Conservation (phyloP, 2,797 vertebrate species). For the Poeciliopsis paucimaculata region DNA sequence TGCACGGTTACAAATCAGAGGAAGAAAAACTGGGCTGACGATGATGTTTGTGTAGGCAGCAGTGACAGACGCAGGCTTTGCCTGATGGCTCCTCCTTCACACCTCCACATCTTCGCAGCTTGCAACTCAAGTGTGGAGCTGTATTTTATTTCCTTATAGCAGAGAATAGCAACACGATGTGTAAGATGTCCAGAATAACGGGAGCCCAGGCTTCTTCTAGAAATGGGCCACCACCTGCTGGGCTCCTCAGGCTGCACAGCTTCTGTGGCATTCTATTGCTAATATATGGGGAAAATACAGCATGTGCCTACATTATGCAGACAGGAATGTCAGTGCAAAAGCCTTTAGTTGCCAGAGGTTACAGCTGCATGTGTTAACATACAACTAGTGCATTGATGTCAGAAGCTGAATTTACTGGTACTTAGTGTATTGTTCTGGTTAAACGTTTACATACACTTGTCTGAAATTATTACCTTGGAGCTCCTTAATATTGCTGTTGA, state of each 20-base stretch:
- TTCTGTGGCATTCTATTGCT: constrained; percentile 56
- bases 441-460: neutral
- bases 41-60: constrained; percentile 28
- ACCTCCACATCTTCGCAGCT: constrained; percentile 25
- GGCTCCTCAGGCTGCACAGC: constrained; percentile 50
- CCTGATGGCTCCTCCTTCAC: constrained; percentile 31
- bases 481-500: neutral
- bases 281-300: constrained; percentile 66
- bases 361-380: constrained; percentile 40
- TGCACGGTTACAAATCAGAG: neutral
- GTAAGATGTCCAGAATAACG: neutral
- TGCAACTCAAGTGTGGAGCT: constrained; percentile 12
- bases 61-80: constrained; percentile 19
- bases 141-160: constrained; percentile 40
- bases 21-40: constrained; percentile 7
- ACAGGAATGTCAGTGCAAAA: constrained; percentile 33
- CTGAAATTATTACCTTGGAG: neutral
- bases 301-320: constrained; percentile 53
- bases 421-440: neutral
- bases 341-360: constrained; percentile 40
- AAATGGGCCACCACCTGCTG: constrained; percentile 28
- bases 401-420: neutral
- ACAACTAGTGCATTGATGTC: neutral
- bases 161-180: constrained; percentile 10
- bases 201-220: neutral